These are phyloP conservation scores for Eurystomus gularis DNA, from an alignment of 2,113 vertebrate species.

Conservation along the genomic window DNA sequence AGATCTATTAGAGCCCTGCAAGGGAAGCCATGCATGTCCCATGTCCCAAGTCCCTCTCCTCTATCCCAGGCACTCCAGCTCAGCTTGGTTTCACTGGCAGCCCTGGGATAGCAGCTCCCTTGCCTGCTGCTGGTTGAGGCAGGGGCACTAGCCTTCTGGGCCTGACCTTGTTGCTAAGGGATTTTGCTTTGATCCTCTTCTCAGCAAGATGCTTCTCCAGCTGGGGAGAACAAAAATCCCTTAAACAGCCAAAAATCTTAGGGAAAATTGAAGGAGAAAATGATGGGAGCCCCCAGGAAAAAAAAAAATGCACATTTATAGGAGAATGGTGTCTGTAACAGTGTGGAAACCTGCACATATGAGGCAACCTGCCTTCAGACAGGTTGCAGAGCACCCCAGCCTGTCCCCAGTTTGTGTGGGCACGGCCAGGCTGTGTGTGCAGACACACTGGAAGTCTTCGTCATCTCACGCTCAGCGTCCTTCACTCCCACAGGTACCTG, in stretches of 20 bases:
- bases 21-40: background rate
- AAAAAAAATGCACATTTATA: background rate
- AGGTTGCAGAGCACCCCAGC: background rate
- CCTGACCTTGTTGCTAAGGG: background rate
- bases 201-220: background rate
- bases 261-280: background rate
- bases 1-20: background rate
- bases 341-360: background rate
- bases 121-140: background rate
- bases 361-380: background rate
- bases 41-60: background rate
- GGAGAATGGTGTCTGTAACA: background rate
- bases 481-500: background rate
- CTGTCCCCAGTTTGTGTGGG: background rate
- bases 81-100: background rate
- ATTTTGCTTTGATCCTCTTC: constrained; percentile 13
- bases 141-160: background rate
- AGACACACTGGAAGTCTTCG: background rate
- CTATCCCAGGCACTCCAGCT: background rate
- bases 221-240: background rate
- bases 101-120: background rate
- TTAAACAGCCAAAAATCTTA: background rate
- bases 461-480: background rate
- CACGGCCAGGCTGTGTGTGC: background rate
- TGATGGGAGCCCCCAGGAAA: background rate